phyloP scores from a whole-genome alignment of 64 coral and sea anemone genomes.

The Anthopleura sola region DNA sequence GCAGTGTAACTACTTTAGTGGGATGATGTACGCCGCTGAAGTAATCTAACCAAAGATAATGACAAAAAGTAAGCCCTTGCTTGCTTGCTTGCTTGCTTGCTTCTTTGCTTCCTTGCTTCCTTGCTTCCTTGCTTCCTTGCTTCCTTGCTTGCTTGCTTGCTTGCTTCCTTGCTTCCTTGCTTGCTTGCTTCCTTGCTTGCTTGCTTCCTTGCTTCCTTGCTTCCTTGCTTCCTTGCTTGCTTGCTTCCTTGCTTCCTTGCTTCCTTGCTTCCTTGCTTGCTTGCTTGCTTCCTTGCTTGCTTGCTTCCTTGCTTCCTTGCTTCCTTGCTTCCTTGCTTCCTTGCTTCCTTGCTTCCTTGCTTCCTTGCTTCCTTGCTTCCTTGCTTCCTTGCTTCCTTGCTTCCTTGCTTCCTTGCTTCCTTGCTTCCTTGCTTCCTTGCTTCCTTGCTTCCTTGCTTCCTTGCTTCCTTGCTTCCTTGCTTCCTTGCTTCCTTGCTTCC shows the following conservation, averaged over 20 bases:
- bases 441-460: not conserved
- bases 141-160: not conserved
- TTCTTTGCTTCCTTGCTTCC: not conserved
- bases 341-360: not conserved
- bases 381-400: not conserved
- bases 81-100: not conserved
- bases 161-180: not conserved
- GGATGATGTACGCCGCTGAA: too few species aligned
- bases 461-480: not conserved
- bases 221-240: not conserved
- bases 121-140: not conserved
- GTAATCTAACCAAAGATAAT: too few species aligned
- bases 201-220: not conserved
- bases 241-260: not conserved
- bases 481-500: not conserved
- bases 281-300: not conserved
- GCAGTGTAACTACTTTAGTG: too few species aligned
- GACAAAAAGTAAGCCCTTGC: not conserved
- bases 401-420: not conserved
- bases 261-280: not conserved
- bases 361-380: not conserved
- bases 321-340: not conserved
- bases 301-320: not conserved
- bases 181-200: not conserved
- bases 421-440: not conserved